A percentile compares a stretch with the other conserved stretches of the same genome.
phyloP scores from a whole-genome alignment of 2,113 vertebrate genomes.

The Centropus unirufus region DNA sequence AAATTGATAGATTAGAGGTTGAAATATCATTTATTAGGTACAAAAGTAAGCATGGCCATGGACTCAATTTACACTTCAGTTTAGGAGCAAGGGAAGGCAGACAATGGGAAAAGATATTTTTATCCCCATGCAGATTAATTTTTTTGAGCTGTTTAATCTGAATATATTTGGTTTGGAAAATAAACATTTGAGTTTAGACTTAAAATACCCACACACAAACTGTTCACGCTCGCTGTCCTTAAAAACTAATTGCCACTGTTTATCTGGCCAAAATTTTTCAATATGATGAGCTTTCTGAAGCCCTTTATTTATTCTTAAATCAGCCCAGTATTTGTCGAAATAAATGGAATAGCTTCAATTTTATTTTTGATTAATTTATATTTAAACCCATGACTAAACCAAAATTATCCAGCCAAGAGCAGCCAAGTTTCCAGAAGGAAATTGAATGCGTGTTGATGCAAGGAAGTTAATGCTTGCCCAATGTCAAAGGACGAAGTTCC shows the following conservation, averaged over 20 bases:
- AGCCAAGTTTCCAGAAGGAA: background rate
- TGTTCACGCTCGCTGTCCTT: background rate
- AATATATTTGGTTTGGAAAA: background rate
- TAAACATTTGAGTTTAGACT: background rate
- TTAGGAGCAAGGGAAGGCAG: background rate
- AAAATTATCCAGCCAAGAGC: accelerated
- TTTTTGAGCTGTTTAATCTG: background rate
- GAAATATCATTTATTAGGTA: background rate
- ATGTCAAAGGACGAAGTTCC: background rate
- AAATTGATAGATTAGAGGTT: accelerated
- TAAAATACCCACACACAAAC: background rate
- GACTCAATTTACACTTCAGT: background rate
- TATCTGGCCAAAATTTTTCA: background rate
- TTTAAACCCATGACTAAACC: background rate
- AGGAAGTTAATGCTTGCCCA: background rate
- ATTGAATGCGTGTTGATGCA: background rate
- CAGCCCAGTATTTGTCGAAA: background rate
- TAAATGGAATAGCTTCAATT: background rate
- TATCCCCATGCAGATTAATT: background rate
- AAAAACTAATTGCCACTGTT: background rate
- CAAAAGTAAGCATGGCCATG: accelerated
- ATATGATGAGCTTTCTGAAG: background rate
- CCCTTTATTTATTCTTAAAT: background rate
- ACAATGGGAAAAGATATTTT: accelerated
- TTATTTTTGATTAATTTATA: background rate